Conservation (phyloP, 2,888 invertebrate genomes). For the Plebejus argus region DNA sequence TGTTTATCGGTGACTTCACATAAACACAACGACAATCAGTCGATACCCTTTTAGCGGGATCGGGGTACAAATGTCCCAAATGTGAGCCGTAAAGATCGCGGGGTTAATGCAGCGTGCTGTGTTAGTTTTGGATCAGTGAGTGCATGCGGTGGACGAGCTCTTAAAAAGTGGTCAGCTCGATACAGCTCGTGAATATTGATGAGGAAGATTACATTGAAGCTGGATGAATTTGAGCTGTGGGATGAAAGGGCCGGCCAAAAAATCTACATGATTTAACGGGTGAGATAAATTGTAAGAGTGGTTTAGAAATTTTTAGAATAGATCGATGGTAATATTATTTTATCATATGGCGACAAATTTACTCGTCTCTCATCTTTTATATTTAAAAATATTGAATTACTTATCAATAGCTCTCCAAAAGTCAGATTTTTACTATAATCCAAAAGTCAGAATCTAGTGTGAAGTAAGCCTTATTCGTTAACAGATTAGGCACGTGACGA, state of each 20-base stretch:
- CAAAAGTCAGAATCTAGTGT: not conserved
- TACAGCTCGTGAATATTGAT: not conserved
- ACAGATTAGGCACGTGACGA: constrained; percentile 51
- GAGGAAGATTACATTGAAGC: not conserved
- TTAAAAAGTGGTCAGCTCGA: constrained; percentile 9
- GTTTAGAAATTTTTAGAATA: too few relatives aligned
- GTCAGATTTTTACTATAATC: too few relatives aligned
- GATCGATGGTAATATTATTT: too few relatives aligned
- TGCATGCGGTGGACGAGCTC: constrained; percentile 24
- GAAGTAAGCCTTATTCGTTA: constrained; percentile 29
- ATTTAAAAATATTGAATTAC: too few relatives aligned
- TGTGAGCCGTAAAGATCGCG: constrained; percentile 48
- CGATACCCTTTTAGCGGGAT: constrained; percentile 52
- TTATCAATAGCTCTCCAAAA: too few relatives aligned
- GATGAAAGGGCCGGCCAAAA: not conserved
- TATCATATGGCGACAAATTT: too few relatives aligned
- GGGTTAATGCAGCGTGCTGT: constrained; percentile 49
- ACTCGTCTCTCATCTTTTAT: too few relatives aligned
- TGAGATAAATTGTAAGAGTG: too few relatives aligned
- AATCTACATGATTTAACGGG: not conserved
- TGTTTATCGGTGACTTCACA: constrained; percentile 3
- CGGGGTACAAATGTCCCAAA: constrained; percentile 50
- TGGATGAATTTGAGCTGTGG: not conserved
- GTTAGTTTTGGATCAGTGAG: constrained; percentile 47
- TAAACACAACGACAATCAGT: constrained; percentile 48